Base-by-base conservation (phyloP, 2,797 vertebrate species). In the Florisuga fusca region DNA sequence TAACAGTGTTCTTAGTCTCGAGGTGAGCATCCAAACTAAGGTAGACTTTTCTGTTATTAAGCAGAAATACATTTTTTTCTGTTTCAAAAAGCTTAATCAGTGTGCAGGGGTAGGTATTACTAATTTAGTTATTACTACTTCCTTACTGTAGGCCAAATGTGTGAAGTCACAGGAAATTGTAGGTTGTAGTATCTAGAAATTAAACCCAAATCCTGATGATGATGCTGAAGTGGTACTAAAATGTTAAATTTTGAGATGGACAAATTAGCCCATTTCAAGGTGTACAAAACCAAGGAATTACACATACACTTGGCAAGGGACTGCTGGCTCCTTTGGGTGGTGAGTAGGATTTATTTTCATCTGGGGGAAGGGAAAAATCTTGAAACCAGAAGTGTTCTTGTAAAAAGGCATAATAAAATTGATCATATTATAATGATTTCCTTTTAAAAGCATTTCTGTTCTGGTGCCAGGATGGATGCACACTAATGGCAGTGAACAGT, bases 361-460 rank as follows among this genome's bases (percentile, higher is more conserved):
- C 19, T 82, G n/a, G 63, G 33, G 46, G 29, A 92, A 78, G 63
- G 85, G 87, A 95, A 93, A 67, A 94, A 94, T 73, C 38, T 78
- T 94, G 73, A 95, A 96, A 67, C 68, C 51, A 46, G 73, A 81
- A 94, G 21, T 94, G 67, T 94, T 97, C 72, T 97, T 91, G 45
- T 94, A 91, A 95, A 97, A 61, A 94, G 51, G 43, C 66, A 59
- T 31, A 89, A 90, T 96, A 94, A 96, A 96, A 77, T 92, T 36
- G 76, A 94, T 93, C 20, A 71, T 51, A 51, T 55, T 83, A 15
- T 89, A 75, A 87, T 85, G 66, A 92, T 96, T 97, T 97, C 80
- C 89, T 81, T 97, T 94, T 94, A 91, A 93, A 92, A 95, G 68
- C 54, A 43, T 96, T 94, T 96, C 95, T 97, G 89, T 96, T 36